phyloP scores from a whole-genome alignment of 2,113 vertebrate species.

The Pheucticus melanocephalus region DNA sequence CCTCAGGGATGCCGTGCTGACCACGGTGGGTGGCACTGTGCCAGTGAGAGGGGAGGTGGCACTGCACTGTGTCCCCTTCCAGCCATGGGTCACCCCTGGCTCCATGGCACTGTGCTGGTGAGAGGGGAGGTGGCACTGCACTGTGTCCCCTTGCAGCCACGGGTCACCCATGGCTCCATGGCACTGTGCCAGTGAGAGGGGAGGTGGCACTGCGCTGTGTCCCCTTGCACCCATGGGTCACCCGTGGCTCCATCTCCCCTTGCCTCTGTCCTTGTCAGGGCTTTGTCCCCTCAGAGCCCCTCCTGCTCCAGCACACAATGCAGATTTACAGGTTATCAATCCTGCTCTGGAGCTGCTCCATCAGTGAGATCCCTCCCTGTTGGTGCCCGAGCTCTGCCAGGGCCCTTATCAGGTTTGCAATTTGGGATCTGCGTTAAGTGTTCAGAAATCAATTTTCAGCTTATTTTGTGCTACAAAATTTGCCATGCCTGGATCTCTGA shows the following conservation, averaged over 20 bases:
- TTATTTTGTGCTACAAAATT: constrained; percentile 76
- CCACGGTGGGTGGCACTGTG: rapidly evolving
- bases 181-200: too few species aligned
- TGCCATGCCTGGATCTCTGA: constrained; percentile 73
- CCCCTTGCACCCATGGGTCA: rapidly evolving
- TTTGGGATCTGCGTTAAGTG: constrained; percentile 69
- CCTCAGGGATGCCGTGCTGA: not conserved
- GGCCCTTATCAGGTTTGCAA: constrained; percentile 73
- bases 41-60: too few species aligned
- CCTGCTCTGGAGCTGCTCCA: constrained; percentile 39
- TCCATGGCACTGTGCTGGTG: rapidly evolving
- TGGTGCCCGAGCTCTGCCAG: constrained; percentile 39
- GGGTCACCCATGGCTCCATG: too few species aligned
- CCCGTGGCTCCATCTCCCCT: not conserved
- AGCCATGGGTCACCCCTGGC: rapidly evolving
- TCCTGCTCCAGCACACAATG: constrained; percentile 47
- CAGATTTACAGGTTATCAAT: constrained; percentile 52
- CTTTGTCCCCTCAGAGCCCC: not conserved
- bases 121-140: too few species aligned
- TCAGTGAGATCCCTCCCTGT: constrained; percentile 16
- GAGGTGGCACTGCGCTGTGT: too few species aligned
- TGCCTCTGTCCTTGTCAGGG: constrained; percentile 37
- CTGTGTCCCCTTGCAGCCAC: not conserved
- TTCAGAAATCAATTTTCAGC: constrained; percentile 82
- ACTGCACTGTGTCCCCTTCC: too few species aligned